Percentiles rank a stretch among this genome's conserved stretches.
Conservation (phyloP, 2,797 vertebrate species). For the Silurus lanzhouensis region DNA sequence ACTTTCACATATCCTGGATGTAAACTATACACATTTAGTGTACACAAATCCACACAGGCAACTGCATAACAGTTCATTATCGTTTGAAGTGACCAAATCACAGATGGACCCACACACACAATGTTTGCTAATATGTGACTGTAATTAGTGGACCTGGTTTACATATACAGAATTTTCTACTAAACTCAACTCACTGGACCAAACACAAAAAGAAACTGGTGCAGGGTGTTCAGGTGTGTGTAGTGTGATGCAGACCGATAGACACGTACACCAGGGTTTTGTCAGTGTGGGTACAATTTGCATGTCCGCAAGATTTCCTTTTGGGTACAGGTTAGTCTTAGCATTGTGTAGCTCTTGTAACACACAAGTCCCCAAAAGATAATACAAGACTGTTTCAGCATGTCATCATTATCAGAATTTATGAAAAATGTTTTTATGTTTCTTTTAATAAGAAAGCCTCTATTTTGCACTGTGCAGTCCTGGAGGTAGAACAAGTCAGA, state of each 20-base stretch:
- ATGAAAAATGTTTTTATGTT: background rate
- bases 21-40: background rate
- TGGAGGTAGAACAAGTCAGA: slow-evolving; percentile 30
- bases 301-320: background rate
- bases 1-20: background rate
- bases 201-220: background rate
- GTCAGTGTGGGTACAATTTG: background rate
- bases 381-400: background rate
- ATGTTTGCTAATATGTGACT: background rate
- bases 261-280: background rate
- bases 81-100: slow-evolving; percentile 5
- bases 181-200: background rate
- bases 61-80: background rate
- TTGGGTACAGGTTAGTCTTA: background rate
- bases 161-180: background rate
- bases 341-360: background rate
- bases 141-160: slow-evolving; percentile 2
- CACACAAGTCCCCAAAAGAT: background rate
- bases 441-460: slow-evolving; percentile 16
- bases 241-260: background rate
- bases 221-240: background rate
- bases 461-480: slow-evolving; percentile 40
- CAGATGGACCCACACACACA: background rate
- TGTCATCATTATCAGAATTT: slow-evolving; percentile 10
- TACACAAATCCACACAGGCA: background rate